phyloP scores from a whole-genome alignment of 2,113 vertebrate species.

The Vicugna pacos region DNA sequence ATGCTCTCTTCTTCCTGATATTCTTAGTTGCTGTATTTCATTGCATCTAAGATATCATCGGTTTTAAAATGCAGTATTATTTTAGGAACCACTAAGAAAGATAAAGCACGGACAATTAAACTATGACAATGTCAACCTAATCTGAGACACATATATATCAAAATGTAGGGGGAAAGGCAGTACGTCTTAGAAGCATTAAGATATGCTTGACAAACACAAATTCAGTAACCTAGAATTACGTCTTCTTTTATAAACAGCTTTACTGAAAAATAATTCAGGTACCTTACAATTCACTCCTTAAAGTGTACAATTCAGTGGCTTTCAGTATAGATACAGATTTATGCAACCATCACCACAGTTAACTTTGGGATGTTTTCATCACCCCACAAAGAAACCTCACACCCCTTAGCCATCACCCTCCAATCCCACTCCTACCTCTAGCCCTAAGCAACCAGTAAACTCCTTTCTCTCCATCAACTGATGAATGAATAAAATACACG shows the following conservation, averaged over 20 bases:
- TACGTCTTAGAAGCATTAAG: background rate
- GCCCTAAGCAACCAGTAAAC: background rate
- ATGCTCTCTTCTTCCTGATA: background rate
- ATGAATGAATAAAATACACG: background rate
- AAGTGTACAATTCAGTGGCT: background rate
- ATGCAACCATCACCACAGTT: background rate
- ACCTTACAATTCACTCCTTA: background rate
- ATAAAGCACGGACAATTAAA: background rate
- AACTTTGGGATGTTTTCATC: background rate
- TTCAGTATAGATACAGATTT: background rate
- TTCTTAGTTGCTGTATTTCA: background rate
- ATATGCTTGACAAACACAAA: background rate
- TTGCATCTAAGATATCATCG: background rate
- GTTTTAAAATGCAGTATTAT: conserved; percentile 12
- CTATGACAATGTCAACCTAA: background rate
- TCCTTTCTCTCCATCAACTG: background rate
- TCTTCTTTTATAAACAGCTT: conserved; percentile 16
- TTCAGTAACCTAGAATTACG: background rate
- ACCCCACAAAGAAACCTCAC: background rate
- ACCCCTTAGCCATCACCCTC: background rate
- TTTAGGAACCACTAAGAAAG: conserved; percentile 32
- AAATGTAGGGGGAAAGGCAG: background rate
- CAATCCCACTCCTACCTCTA: background rate
- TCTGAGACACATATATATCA: background rate
- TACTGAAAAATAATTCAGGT: background rate